phyloP scores from a whole-genome alignment of 2,113 vertebrate species.

The Polypterus bichir region DNA sequence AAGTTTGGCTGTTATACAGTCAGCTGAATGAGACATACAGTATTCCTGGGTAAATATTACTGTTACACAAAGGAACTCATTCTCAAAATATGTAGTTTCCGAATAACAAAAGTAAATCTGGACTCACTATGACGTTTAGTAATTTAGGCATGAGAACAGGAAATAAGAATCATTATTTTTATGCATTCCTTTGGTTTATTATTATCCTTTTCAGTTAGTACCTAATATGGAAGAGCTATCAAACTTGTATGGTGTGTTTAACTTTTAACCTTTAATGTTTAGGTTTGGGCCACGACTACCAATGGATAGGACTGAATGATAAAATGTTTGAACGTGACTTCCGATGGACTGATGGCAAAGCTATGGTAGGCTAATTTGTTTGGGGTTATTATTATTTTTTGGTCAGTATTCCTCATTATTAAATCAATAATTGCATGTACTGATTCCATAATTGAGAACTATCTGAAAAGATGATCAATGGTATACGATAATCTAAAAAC shows the following conservation, averaged over 20 bases:
- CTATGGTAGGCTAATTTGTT: conserved; percentile 63
- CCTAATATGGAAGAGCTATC: conserved; percentile 30
- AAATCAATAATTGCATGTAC: no score
- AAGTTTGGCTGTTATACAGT: no score
- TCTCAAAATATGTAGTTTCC: no score
- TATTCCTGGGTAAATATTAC: no score
- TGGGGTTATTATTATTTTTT: no score
- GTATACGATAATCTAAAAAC: no score
- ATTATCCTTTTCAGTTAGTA: conserved; percentile 10
- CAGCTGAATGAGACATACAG: no score
- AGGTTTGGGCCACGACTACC: conserved; percentile 93
- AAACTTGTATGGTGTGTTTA: conserved; percentile 27
- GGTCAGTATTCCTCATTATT: no score
- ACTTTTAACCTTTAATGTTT: conserved; percentile 15
- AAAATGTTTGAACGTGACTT: conserved; percentile 97
- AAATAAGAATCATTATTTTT: conserved; percentile 27
- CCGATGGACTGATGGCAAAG: conserved; percentile 83
- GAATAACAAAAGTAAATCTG: no score
- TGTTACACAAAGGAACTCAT: no score
- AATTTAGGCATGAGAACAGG: conserved; percentile 18
- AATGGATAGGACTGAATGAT: conserved; percentile 97
- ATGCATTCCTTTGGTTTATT: conserved; percentile 27
- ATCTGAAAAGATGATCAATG: no score
- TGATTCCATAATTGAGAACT: no score
- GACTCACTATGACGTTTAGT: neutral